These are phyloP conservation scores for Parazoanthus atlanticus DNA, from an alignment of 92 coral and sea anemone species.

Conservation along the genomic window DNA sequence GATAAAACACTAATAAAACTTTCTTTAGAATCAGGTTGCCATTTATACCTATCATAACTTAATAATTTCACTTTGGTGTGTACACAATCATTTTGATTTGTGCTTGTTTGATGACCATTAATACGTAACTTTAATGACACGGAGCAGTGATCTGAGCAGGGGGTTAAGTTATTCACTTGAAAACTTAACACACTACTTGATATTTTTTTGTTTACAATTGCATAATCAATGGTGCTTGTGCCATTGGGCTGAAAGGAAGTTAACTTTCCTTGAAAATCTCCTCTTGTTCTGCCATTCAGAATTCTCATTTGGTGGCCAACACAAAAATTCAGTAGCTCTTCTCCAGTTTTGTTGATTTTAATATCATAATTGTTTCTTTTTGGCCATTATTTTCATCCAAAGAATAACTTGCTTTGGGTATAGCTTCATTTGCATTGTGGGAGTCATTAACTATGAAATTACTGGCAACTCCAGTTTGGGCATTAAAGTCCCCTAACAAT, in stretches of 20 bases:
- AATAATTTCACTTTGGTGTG: not conserved
- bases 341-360: not conserved
- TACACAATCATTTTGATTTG: not conserved
- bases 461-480: not conserved
- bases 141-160: not conserved
- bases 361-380: not conserved
- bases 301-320: not conserved
- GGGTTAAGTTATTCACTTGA: not conserved
- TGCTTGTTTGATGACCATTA: not conserved
- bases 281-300: not conserved
- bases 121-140: not conserved
- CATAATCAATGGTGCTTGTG: not conserved
- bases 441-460: slow-evolving; percentile 5
- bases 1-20: not conserved
- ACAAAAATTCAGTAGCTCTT: not conserved
- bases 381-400: not conserved
- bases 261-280: not conserved
- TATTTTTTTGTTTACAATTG: not conserved
- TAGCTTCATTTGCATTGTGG: not conserved
- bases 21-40: not conserved
- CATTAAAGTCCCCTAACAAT: slow-evolving; percentile 18
- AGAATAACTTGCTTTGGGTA: not conserved
- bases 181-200: not conserved
- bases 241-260: not conserved
- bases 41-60: not conserved